phyloP scores from a whole-genome alignment of 2,888 invertebrate species.

The Fabriciana adippe region DNA sequence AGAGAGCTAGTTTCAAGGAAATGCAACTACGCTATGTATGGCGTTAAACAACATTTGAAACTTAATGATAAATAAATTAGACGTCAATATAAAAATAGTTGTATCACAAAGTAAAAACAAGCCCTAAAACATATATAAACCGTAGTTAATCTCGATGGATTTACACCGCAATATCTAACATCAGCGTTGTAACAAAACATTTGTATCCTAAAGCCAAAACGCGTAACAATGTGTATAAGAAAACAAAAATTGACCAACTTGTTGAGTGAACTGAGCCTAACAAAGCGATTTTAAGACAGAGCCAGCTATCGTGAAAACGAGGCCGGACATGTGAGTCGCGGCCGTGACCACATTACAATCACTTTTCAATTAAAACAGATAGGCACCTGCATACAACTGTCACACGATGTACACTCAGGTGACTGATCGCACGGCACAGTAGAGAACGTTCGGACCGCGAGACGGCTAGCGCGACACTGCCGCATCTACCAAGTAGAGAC shows the following conservation, averaged over 20 bases:
- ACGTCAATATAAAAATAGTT: constrained; percentile 44
- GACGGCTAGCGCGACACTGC: constrained; percentile 56
- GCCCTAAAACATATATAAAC: too few relatives aligned
- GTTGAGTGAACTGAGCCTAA: constrained; percentile 50
- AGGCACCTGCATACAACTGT: constrained; percentile 77
- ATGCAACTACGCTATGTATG: constrained; percentile 17
- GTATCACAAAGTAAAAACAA: too few relatives aligned
- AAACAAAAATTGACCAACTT: constrained; percentile 49
- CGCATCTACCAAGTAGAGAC: constrained; percentile 26
- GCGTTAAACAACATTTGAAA: constrained; percentile 1
- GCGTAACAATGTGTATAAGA: too few relatives aligned
- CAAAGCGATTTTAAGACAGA: constrained; percentile 66
- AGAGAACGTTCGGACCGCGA: constrained; percentile 49
- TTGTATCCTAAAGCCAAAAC: neutral
- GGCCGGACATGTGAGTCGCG: constrained; percentile 80
- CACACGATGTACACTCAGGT: constrained; percentile 51
- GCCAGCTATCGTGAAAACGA: constrained; percentile 73
- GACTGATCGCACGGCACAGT: constrained; percentile 48
- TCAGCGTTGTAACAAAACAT: neutral
- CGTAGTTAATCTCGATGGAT: too few relatives aligned
- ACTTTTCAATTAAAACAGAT: constrained; percentile 81
- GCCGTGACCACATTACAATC: constrained; percentile 81
- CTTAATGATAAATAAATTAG: neutral
- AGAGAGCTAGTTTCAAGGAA: constrained; percentile 32
- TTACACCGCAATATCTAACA: too few relatives aligned